Evolutionary conservation across 1,140 invertebrate species (phyloP), one percentile per base, ranked within the genome.

Genomic region (Neodiprion fabricii): DNA sequence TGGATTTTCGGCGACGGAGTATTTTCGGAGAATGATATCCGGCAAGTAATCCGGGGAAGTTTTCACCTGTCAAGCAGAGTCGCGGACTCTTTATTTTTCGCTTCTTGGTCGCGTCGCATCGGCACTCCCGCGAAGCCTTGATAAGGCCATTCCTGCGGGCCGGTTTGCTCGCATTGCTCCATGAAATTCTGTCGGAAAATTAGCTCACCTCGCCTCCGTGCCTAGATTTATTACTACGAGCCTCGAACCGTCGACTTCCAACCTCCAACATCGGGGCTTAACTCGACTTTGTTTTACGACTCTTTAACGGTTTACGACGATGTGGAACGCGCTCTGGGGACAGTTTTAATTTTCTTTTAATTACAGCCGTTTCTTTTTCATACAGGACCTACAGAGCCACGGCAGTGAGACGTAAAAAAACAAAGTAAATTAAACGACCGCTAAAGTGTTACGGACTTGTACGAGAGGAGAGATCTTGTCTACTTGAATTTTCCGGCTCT

Each of bases 281-380:
- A 61, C 53, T 61, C 53, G 53, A 61, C 53, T 61, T 61, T 61
- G 53, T 61, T 61, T 61, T 61, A 61, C n/a, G 53, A 61, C 53
- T 61, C 53, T 61, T 61, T 61, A 61, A 61, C 53, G 53, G 53
- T 61, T 14, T 14, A 61, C 53, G 11, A 17, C 53, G 11, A 17
- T 61, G 53, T 61, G 11, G 53, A 61, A 61, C 53, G 53, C 53
- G 53, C 11, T 5, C 53, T 61, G 53, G 53, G 53, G 53, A 61
- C 53, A 61, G 53, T 61, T 61, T 61, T 61, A 61, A 61, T 61
- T 61, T 61, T 61, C 53, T 61, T 61, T 61, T 61, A 61, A 61
- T 61, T 61, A 61, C 53, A 61, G 11, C 53, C 11, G 53, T 61
- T 61, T 61, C 53, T 61, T 61, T 61, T 61, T 61, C 53, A 9